phyloP scores from a whole-genome alignment of 2,797 vertebrate genomes.

The Philypnodon macrostomus region DNA sequence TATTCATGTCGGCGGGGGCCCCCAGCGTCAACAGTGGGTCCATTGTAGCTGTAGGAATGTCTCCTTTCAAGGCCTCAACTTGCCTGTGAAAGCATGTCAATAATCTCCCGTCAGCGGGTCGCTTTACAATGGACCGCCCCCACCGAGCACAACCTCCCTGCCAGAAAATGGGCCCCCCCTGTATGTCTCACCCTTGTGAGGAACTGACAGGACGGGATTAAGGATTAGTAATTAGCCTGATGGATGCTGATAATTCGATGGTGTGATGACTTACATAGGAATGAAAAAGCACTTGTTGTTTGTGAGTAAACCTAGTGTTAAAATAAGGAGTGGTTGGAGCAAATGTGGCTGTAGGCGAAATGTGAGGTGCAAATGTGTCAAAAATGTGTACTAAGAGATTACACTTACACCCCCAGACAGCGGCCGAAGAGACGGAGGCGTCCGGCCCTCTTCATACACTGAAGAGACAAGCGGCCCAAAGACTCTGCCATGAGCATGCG shows the following conservation, averaged over 20 bases:
- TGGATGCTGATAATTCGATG: conserved; percentile 49
- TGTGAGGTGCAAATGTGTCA: background rate
- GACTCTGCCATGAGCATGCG: too few relatives aligned
- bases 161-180: conserved; percentile 64
- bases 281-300: conserved; percentile 21
- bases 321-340: background rate
- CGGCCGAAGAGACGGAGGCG: too few relatives aligned
- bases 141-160: conserved; percentile 42
- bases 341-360: background rate
- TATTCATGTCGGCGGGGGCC: conserved; percentile 70
- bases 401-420: too few relatives aligned
- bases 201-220: conserved; percentile 31
- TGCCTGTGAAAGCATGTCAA: conserved; percentile 80
- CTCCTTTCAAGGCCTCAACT: conserved; percentile 82
- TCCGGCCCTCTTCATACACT: too few relatives aligned
- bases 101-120: conserved; percentile 75
- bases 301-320: background rate
- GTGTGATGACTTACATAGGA: conserved; percentile 19
- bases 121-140: conserved; percentile 67
- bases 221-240: conserved; percentile 53
- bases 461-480: too few relatives aligned
- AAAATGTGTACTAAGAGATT: background rate
- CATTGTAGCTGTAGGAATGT: conserved; percentile 83
- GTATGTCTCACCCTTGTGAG: conserved; percentile 54
- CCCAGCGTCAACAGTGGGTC: conserved; percentile 75